Evolutionary conservation across 1,140 invertebrate genomes (phyloP).

Genomic region (Argopecten irradians): DNA sequence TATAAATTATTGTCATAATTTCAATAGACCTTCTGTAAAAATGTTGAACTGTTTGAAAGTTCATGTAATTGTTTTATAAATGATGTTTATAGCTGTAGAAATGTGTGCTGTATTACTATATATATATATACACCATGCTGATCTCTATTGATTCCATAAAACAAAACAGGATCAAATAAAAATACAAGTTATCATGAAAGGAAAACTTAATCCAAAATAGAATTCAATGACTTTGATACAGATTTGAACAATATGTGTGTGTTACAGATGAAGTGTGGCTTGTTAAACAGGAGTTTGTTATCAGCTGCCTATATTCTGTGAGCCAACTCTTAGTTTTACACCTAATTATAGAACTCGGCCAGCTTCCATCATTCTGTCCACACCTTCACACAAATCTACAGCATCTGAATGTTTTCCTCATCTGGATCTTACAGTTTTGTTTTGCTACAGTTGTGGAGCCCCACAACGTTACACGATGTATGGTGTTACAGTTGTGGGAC

Average conservation of each 20-base stretch:
- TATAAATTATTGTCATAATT: too few species aligned
- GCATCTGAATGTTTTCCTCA: background rate
- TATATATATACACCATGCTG: too few species aligned
- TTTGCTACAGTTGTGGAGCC: too few species aligned
- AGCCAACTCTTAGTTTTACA: background rate
- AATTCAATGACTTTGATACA: background rate
- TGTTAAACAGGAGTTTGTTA: background rate
- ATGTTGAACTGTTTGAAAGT: too few species aligned
- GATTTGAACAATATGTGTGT: background rate
- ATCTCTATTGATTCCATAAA: background rate
- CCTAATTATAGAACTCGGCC: conserved; percentile 13
- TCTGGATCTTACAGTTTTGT: too few species aligned
- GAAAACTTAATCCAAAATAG: background rate
- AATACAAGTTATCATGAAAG: background rate
- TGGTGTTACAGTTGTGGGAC: too few species aligned
- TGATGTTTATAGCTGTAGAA: background rate
- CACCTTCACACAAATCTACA: background rate
- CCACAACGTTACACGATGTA: too few species aligned
- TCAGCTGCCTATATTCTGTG: background rate
- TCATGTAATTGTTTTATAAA: too few species aligned
- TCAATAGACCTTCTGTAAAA: too few species aligned
- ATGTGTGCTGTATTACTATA: too few species aligned
- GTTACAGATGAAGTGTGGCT: background rate
- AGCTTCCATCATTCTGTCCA: background rate
- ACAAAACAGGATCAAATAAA: background rate